phyloP scores from a whole-genome alignment of 1,140 invertebrate species.

The Delia radicum region DNA sequence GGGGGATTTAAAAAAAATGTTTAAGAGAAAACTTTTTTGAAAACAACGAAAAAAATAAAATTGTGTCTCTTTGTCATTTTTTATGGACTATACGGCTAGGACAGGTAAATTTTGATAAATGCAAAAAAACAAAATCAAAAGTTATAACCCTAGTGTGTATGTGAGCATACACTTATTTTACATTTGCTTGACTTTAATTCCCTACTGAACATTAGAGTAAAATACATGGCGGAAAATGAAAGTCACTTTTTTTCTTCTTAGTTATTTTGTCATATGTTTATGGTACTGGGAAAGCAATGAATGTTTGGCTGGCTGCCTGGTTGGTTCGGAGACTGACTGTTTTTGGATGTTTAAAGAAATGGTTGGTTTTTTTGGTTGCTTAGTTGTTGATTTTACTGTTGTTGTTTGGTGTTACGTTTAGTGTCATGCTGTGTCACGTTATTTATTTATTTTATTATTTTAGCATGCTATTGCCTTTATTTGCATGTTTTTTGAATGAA shows the following conservation, averaged over 20 bases:
- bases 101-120: no score
- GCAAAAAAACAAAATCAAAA: no score
- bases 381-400: not conserved
- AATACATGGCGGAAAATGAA: not conserved
- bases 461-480: conserved; percentile 35
- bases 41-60: no score
- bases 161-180: not conserved
- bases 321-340: conserved; percentile 12
- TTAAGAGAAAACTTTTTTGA: no score
- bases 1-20: no score
- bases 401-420: conserved; percentile 7
- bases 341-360: conserved; percentile 24
- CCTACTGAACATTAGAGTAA: not conserved
- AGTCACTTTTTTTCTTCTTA: not conserved
- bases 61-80: no score
- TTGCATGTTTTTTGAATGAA: conserved; percentile 21
- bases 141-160: no score
- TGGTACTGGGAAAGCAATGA: not conserved
- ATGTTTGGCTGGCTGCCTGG: conserved; percentile 4
- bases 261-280: not conserved
- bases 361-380: not conserved
- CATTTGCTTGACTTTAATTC: conserved; percentile 1
- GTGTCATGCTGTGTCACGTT: conserved; percentile 43
- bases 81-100: no score
- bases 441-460: conserved; percentile 42